Conservation (phyloP, 2,113 vertebrate species). For the Narcine bancroftii region DNA sequence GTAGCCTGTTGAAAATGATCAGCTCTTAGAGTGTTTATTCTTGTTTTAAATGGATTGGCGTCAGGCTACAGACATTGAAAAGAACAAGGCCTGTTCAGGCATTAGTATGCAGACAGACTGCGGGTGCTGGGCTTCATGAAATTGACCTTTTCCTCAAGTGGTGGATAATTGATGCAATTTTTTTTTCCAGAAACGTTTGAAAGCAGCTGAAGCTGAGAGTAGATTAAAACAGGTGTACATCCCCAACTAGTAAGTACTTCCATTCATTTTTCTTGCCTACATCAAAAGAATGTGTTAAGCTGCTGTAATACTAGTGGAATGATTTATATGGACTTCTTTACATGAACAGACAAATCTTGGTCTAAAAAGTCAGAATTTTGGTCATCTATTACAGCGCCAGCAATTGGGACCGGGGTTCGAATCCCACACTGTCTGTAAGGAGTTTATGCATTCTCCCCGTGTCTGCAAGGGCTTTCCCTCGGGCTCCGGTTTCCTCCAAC, state of each 20-base stretch:
- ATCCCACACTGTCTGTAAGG: too few species aligned
- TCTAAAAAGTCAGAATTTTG: too few species aligned
- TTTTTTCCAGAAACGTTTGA: conserved; percentile 40
- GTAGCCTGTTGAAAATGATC: not conserved
- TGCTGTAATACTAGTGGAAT: too few species aligned
- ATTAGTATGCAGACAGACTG: not conserved
- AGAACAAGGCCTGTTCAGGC: not conserved
- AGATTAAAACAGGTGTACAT: conserved; percentile 41
- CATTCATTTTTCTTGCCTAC: not conserved
- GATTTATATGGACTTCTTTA: too few species aligned
- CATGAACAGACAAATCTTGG: too few species aligned
- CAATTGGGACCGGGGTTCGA: too few species aligned
- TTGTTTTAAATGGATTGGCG: not conserved
- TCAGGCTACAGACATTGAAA: not conserved
- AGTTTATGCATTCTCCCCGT: too few species aligned
- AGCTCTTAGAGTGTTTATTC: not conserved
- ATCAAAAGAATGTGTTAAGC: too few species aligned
- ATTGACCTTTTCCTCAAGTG: not conserved
- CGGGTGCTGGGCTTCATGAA: not conserved
- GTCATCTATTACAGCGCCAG: too few species aligned
- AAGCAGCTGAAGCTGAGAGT: conserved; percentile 41
- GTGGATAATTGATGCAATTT: not conserved
- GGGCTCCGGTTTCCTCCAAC: too few species aligned
- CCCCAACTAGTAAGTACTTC: conserved; percentile 40
- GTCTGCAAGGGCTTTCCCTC: too few species aligned